These are phyloP conservation scores for Carduelis carduelis DNA, from an alignment of 2,797 vertebrate genomes.

Conservation along the genomic window DNA sequence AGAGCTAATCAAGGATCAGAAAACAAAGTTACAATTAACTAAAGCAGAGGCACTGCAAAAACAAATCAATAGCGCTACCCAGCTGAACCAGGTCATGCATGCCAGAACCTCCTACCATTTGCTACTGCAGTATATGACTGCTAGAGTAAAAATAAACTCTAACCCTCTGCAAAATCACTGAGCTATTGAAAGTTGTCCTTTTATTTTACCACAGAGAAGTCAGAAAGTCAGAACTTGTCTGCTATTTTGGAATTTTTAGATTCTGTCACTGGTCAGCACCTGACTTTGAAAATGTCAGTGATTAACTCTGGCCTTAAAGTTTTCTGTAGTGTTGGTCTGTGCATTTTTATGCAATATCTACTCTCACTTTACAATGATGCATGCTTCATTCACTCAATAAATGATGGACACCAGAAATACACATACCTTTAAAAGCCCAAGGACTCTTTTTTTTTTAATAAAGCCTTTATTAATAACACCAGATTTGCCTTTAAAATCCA, in stretches of 20 bases:
- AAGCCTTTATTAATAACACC: background rate
- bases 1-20: conserved; percentile 32
- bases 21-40: conserved; percentile 28
- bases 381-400: background rate
- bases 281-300: background rate
- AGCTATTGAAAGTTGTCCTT: background rate
- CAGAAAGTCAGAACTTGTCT: background rate
- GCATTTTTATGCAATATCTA: background rate
- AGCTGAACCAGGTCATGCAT: conserved; percentile 7
- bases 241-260: background rate
- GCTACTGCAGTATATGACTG: background rate
- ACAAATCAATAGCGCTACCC: background rate
- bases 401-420: background rate
- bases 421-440: background rate
- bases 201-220: background rate
- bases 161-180: background rate
- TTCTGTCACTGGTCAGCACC: background rate
- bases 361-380: background rate
- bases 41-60: background rate
- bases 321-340: rapidly evolving
- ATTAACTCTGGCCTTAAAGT: background rate
- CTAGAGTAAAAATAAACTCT: background rate
- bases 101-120: background rate
- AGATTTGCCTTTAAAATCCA: background rate
- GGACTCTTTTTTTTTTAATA: background rate